Conservation (phyloP, 2,113 vertebrate species). For the Amphilophus citrinellus region DNA sequence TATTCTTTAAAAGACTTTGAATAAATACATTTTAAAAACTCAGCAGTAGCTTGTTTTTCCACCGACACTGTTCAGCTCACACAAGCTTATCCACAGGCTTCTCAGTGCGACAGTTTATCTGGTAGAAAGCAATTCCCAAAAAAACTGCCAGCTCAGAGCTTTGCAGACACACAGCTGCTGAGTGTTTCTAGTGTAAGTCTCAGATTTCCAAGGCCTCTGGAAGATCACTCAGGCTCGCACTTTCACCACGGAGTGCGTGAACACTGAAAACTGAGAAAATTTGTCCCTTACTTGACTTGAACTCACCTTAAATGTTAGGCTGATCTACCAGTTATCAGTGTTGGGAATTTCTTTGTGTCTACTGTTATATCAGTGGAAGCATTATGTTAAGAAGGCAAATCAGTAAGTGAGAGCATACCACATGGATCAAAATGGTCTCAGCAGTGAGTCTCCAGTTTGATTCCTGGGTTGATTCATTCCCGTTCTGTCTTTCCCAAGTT, state of each 20-base stretch:
- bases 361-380: not conserved
- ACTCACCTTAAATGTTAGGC: not conserved
- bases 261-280: not conserved
- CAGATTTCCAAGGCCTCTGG: not conserved
- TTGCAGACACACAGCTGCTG: not conserved
- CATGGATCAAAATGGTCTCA: no score
- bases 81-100: not conserved
- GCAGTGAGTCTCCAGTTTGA: no score
- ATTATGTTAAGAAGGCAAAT: not conserved
- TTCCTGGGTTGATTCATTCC: no score
- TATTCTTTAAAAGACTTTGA: not conserved
- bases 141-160: not conserved
- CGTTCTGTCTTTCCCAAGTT: not conserved
- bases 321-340: not conserved
- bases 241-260: not conserved
- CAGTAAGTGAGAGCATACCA: not conserved
- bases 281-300: fast-evolving
- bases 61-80: not conserved
- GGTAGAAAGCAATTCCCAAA: not conserved
- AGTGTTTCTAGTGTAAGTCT: not conserved
- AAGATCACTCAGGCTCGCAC: not conserved
- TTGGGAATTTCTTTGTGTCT: not conserved
- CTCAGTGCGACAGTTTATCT: not conserved
- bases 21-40: not conserved
- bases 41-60: not conserved